These are phyloP conservation scores for Columba janthina DNA, from an alignment of 2,113 vertebrate genomes.

Conservation along the genomic window DNA sequence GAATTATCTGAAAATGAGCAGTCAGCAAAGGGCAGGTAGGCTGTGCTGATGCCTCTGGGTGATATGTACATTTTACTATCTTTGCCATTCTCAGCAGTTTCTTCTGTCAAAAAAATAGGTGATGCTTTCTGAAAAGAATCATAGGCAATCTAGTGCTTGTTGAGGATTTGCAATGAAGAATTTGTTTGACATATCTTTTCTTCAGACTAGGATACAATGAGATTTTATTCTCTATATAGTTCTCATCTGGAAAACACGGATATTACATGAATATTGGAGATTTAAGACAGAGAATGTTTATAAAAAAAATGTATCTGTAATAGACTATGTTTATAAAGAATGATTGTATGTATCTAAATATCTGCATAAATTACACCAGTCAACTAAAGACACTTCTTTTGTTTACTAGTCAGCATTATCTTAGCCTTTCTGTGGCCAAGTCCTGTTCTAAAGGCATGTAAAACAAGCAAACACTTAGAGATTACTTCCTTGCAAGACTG, in stretches of 20 bases:
- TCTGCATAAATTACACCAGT: neutral
- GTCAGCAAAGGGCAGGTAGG: slow-evolving; percentile 25
- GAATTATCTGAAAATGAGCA: slow-evolving; percentile 32
- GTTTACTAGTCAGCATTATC: neutral
- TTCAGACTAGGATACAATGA: neutral
- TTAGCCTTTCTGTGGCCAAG: neutral
- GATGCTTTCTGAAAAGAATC: slow-evolving; percentile 1
- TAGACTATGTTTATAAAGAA: neutral
- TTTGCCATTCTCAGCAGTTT: slow-evolving; percentile 1
- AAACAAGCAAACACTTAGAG: neutral
- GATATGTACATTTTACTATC: neutral
- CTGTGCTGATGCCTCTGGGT: slow-evolving; percentile 2
- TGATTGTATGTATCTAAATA: neutral
- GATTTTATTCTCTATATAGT: neutral
- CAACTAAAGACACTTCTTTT: neutral
- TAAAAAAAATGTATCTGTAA: neutral
- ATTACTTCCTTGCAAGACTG: neutral
- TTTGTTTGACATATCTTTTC: neutral
- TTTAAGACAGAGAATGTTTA: neutral
- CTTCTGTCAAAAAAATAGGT: slow-evolving; percentile 18
- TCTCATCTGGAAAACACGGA: neutral
- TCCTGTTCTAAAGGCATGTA: neutral
- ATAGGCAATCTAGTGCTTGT: neutral
- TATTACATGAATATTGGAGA: neutral
- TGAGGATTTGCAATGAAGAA: slow-evolving; percentile 6